These are phyloP conservation scores for Calephelis virginiensis DNA, from an alignment of 1,140 invertebrate genomes.

Conservation along the genomic window DNA sequence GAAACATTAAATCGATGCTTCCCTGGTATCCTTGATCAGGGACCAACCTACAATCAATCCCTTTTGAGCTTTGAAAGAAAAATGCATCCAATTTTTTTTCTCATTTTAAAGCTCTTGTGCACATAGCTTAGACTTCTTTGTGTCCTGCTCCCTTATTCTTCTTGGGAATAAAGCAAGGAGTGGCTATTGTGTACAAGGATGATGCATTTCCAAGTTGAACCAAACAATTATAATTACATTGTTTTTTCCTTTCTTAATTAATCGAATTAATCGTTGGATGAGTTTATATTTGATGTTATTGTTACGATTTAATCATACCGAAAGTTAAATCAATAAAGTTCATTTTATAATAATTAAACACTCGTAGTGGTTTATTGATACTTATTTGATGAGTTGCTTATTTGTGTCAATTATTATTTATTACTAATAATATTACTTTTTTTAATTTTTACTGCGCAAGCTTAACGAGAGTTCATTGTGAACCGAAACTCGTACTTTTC, in stretches of 20 bases:
- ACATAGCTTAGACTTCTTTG: neutral
- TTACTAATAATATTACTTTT: too few species aligned
- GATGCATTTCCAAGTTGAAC: neutral
- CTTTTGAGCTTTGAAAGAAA: slow-evolving; percentile 5
- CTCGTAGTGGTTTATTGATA: too few species aligned
- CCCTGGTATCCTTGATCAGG: slow-evolving; percentile 19
- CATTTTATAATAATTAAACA: too few species aligned
- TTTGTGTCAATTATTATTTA: too few species aligned
- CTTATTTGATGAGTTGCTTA: too few species aligned
- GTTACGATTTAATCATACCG: too few species aligned
- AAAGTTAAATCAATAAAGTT: too few species aligned
- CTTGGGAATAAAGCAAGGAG: slow-evolving; percentile 4
- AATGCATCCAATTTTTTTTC: neutral
- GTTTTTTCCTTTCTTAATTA: neutral
- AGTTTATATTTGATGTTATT: too few species aligned
- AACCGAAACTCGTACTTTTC: too few species aligned
- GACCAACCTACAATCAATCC: slow-evolving; percentile 20
- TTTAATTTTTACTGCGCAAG: too few species aligned
- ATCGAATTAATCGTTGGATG: neutral
- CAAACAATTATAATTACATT: neutral
- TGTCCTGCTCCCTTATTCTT: slow-evolving; percentile 8
- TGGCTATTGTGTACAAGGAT: neutral
- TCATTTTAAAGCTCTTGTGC: neutral
- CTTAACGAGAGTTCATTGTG: too few species aligned
- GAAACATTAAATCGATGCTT: slow-evolving; percentile 4